Evolutionary conservation across 2,888 invertebrate species (phyloP).

Genomic region (Cantharis flavilabris): DNA sequence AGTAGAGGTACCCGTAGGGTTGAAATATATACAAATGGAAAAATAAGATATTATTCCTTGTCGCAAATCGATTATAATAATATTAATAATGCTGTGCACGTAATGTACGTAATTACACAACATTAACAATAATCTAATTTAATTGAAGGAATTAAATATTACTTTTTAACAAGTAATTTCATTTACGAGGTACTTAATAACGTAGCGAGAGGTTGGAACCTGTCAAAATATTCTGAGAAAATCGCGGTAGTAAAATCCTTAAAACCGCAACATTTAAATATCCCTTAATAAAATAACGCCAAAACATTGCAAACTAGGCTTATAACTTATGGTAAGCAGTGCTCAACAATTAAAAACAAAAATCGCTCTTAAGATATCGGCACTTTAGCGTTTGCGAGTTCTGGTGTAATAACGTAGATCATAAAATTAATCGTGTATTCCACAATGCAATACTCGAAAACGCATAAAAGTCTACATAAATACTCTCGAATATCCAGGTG

Average conservation of each 20-base stretch:
- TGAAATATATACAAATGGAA: not conserved
- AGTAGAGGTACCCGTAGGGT: not conserved
- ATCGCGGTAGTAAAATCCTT: conserved; percentile 47
- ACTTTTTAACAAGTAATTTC: not conserved
- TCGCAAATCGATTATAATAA: not conserved
- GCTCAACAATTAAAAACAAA: conserved; percentile 36
- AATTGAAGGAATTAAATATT: not conserved
- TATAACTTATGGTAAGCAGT: conserved; percentile 48
- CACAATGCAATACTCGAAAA: conserved; percentile 51
- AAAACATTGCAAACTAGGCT: conserved; percentile 48
- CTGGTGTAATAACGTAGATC: conserved; percentile 48
- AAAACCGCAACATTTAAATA: conserved; percentile 49
- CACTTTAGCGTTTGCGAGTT: conserved; percentile 28
- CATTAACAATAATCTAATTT: not conserved
- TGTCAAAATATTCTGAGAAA: conserved; percentile 42
- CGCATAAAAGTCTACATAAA: conserved; percentile 55
- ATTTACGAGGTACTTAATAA: not conserved
- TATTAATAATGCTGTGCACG: not conserved
- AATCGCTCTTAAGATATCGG: conserved; percentile 35
- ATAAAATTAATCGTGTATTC: conserved; percentile 51
- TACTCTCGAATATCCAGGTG: conserved; percentile 54
- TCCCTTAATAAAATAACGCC: conserved; percentile 47
- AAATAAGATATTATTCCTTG: not conserved
- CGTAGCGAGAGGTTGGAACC: conserved; percentile 4
- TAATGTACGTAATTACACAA: not conserved